Evolutionary conservation across 2,888 invertebrate species (phyloP), one percentile per base, ranked within the genome.

Genomic region (Entomobrya multifasciata): DNA sequence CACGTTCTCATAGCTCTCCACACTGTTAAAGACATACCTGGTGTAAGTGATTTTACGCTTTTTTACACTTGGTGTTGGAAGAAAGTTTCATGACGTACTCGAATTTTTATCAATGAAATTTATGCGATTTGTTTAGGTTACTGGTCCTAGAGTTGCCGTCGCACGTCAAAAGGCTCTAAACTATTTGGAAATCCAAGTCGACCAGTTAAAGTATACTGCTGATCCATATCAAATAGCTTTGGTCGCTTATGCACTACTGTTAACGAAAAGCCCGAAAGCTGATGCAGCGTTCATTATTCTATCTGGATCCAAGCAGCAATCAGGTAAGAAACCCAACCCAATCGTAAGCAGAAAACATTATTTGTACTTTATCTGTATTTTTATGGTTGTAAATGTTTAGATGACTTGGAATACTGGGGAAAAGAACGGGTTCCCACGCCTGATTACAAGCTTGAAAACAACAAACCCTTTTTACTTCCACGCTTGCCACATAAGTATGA

Each of bases 1-100:
- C 98, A 98, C 92, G 97, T 98, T 0, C 94, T 99, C 8, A 97
- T 98, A 89, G 96, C 97, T 0, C 93, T 99, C 90, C 96, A 96
- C 85, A 94, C 95, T 0, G 96, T 97, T 0, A 96, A 96, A 92
- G 97, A 97, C 93, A 93, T 97, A 22, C 93, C 95, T 0, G 95
- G 95, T 89, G 94, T 94, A 92, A 92, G 70, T 47, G 20, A 67
- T 17, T n/a, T n/a, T n/a, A n/a, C n/a, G n/a, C n/a, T n/a, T n/a
- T n/a, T n/a, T n/a, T n/a, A n/a, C n/a, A n/a, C n/a, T n/a, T n/a
- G n/a, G n/a, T n/a, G n/a, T n/a, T n/a, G n/a, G n/a, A n/a, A n/a
- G 15, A 60, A 27, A 20, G 11, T 27, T 13, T 27, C 25, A 20
- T 60, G 27, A n/a, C 36, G 25, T 4, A 52, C 47, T 25, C 57